These are phyloP conservation scores for Sarcophaga variegata DNA, from an alignment of 2,888 invertebrate species.

Conservation along the genomic window DNA sequence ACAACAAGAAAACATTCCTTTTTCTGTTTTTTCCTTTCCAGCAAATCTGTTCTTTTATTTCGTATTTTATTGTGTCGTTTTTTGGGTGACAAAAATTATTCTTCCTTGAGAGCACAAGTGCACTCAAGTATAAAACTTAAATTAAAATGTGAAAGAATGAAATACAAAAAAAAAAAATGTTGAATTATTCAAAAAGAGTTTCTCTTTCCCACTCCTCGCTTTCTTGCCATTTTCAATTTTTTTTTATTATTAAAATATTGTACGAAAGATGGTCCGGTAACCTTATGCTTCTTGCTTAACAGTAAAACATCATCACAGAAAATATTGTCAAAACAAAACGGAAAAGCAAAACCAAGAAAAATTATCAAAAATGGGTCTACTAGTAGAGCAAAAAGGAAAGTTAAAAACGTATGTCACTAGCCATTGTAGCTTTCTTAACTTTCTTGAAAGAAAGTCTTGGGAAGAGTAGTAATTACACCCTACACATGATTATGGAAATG, in stretches of 20 bases:
- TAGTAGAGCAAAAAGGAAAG: slow-evolving; percentile 61
- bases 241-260: slow-evolving; percentile 63
- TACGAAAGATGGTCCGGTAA: slow-evolving; percentile 48
- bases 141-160: slow-evolving; percentile 75
- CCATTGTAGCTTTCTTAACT: background rate
- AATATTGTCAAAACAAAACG: slow-evolving; percentile 36
- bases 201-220: slow-evolving; percentile 20
- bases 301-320: slow-evolving; percentile 35
- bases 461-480: background rate
- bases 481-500: background rate
- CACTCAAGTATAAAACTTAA: slow-evolving; percentile 74
- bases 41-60: slow-evolving; percentile 22
- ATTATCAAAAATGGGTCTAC: slow-evolving; percentile 71
- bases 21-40: slow-evolving; percentile 9
- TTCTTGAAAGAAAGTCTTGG: no score
- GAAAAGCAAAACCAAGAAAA: slow-evolving; percentile 62
- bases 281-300: slow-evolving; percentile 70
- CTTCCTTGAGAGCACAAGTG: slow-evolving; percentile 60
- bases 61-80: background rate
- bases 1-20: background rate
- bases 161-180: slow-evolving; percentile 66
- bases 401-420: slow-evolving; percentile 72
- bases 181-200: slow-evolving; percentile 77
- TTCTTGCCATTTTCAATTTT: slow-evolving; percentile 6
- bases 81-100: slow-evolving; percentile 60